phyloP scores from a whole-genome alignment of 2,113 vertebrate genomes.

The Pseudopipra pipra region DNA sequence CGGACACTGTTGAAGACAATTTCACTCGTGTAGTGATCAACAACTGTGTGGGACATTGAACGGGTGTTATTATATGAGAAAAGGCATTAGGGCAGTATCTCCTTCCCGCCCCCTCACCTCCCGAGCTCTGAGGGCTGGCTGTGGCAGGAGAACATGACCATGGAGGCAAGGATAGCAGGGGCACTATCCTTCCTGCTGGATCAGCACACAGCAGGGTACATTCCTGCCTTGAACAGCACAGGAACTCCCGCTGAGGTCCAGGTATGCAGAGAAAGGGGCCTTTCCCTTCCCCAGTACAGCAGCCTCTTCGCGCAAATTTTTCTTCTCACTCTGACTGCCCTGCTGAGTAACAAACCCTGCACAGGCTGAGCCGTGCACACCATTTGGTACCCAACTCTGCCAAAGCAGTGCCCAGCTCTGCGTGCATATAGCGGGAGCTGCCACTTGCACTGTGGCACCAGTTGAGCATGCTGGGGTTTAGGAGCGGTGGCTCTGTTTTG shows the following conservation, averaged over 20 bases:
- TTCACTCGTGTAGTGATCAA: slow-evolving; percentile 91
- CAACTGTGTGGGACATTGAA: slow-evolving; percentile 79
- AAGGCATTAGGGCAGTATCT: neutral
- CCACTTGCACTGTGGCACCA: accelerated
- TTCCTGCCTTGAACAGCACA: neutral
- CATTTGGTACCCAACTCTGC: accelerated
- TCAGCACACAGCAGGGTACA: neutral
- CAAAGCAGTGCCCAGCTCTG: accelerated
- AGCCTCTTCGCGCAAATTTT: neutral
- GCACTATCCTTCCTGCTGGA: neutral
- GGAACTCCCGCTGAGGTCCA: neutral
- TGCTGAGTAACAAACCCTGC: neutral
- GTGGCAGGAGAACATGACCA: neutral
- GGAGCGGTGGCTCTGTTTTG: neutral
- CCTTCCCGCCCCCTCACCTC: neutral
- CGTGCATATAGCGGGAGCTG: neutral
- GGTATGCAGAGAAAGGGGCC: neutral
- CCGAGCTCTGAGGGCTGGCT: neutral
- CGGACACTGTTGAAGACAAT: slow-evolving; percentile 94
- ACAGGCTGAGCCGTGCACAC: accelerated
- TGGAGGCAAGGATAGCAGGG: neutral
- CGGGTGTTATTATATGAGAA: neutral
- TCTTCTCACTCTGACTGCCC: neutral
- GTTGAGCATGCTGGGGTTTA: neutral
- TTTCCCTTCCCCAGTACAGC: neutral